Evolutionary conservation across 2,888 invertebrate species (phyloP).

Genomic region (Agriopis leucophaearia): DNA sequence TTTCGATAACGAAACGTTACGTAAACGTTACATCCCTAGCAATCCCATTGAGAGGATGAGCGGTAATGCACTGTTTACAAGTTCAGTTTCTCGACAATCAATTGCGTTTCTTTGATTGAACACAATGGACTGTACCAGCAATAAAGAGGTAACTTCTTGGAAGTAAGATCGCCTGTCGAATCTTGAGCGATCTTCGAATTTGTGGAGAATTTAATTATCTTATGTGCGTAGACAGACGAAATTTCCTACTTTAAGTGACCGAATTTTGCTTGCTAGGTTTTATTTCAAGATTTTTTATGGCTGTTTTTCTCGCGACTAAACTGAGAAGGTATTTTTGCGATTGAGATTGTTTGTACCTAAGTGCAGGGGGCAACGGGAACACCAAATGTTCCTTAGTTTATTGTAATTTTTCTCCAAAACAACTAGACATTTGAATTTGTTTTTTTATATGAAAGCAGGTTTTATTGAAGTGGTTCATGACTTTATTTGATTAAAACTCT

Average conservation of each 20-base stretch:
- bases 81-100: constrained; percentile 73
- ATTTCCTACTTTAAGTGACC: neutral
- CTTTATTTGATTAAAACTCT: too few species aligned
- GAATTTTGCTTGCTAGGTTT: neutral
- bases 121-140: constrained; percentile 16
- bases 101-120: constrained; percentile 60
- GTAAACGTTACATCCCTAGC: constrained; percentile 52
- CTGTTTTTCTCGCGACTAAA: neutral
- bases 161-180: constrained; percentile 8
- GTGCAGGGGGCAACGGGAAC: too few species aligned
- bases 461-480: too few species aligned
- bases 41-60: constrained; percentile 72
- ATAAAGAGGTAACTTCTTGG: constrained; percentile 18
- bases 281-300: neutral
- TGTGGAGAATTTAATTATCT: neutral
- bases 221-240: neutral
- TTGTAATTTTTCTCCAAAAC: too few species aligned
- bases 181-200: neutral
- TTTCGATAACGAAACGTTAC: constrained; percentile 26
- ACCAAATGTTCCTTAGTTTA: too few species aligned
- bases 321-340: too few species aligned
- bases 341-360: too few species aligned
- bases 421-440: too few species aligned
- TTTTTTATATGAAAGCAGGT: too few species aligned
- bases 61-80: constrained; percentile 82